Base-by-base conservation (phyloP, 2,113 vertebrate species). In the Zosterops hypoxanthus region DNA sequence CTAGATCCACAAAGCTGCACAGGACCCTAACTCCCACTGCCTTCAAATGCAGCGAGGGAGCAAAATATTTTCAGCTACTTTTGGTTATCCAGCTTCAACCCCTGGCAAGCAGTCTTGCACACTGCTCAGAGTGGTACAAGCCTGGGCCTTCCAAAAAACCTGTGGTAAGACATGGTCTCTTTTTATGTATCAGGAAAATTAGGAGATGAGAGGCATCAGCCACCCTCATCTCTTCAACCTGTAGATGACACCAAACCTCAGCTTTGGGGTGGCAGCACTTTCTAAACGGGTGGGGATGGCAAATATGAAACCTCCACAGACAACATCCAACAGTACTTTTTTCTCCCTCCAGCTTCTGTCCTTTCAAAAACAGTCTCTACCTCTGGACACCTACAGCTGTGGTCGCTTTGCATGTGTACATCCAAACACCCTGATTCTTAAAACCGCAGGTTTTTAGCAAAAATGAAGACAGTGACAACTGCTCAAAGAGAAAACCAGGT, bases 231-330 rank as follows among this genome's bases (percentile, higher is more conserved):
- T 56, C 31, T 59, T 50, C 41, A 71, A 49, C 24, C 2, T 34
- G 47, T 41, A 36, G 34, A 60, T 33, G 71, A 76, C 31, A 60
- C 50, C 61, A 92, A 82, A 82, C 18, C 41, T 84, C 6, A 3
- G 42, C 33, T 85, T 19, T 36, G 22, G 0, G 0, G 39, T 0
- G 0, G 73, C 26, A 93, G 44, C 39, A 33, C 36, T 36, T 91
- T 49, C 34, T 42, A 34, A 80, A 8, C 1, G 3, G 5, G n/a
- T 24, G 11, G 71, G 47, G 86, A 77, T 2, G 11, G 42, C 9
- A 13, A 86, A 69, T 3, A 56, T 0, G 0, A 90, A 88, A 28
- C 14, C 53, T 65, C 33, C n/a, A 52, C 0, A 0, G 75, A 12
- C 42, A 82, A 69, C 44, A 70, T 31, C 23, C 69, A 64, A 3